These are phyloP conservation scores for Capricornis sumatraensis DNA, from an alignment of 2,113 vertebrate genomes.

Conservation along the genomic window DNA sequence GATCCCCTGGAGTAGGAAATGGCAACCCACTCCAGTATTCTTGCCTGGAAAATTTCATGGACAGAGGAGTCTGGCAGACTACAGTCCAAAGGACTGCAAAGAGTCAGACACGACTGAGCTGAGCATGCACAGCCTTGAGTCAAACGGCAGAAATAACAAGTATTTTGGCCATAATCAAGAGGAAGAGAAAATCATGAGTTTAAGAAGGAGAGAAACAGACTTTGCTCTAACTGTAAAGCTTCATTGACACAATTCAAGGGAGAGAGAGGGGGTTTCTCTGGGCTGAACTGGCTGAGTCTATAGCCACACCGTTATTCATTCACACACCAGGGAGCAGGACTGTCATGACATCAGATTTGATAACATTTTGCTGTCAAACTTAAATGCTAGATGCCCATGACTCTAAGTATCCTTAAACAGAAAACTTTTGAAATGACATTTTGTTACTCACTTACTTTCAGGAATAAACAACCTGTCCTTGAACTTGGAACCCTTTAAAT, in stretches of 20 bases:
- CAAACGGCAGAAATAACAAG: neutral
- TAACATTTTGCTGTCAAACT: neutral
- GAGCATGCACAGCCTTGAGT: neutral
- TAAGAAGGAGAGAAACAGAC: conserved; percentile 7
- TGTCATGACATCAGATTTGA: neutral
- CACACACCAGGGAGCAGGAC: neutral
- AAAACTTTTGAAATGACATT: neutral
- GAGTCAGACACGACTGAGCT: neutral
- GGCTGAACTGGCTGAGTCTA: neutral
- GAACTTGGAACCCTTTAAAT: neutral
- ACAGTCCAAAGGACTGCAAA: neutral
- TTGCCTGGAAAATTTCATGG: neutral
- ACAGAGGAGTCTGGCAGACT: neutral
- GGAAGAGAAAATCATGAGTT: neutral
- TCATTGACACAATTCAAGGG: neutral
- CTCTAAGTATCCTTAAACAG: neutral
- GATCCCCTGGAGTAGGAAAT: neutral
- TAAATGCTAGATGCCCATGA: neutral
- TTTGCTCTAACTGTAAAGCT: neutral
- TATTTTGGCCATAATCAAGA: conserved; percentile 10
- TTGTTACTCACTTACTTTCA: neutral
- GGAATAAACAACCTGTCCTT: neutral
- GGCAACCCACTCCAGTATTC: neutral
- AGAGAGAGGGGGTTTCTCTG: neutral
- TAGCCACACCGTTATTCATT: neutral